A percentile compares a stretch with the other conserved stretches of the same genome.
Evolutionary conservation across 2,888 invertebrate species (phyloP).

Genomic region (Ophion ellenae): DNA sequence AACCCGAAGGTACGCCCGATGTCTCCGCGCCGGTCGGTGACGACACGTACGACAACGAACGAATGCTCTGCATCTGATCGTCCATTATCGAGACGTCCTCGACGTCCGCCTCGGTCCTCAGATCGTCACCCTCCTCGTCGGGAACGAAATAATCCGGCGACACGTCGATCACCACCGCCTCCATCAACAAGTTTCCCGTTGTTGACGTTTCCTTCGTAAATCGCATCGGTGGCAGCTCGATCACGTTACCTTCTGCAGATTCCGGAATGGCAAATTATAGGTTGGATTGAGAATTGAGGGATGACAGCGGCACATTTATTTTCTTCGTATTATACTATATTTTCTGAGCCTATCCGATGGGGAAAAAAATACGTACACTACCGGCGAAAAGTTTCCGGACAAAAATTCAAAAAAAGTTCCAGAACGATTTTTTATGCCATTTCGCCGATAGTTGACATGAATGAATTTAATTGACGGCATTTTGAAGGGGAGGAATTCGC

Average conservation of each 20-base stretch:
- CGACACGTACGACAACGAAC: constrained; percentile 73
- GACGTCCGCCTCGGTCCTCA: constrained; percentile 93
- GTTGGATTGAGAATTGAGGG: too few species aligned
- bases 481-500: too few species aligned
- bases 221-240: constrained; percentile 93
- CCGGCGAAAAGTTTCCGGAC: too few species aligned
- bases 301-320: too few species aligned
- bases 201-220: constrained; percentile 96
- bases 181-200: constrained; percentile 94
- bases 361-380: too few species aligned
- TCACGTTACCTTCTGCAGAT: constrained; percentile 90
- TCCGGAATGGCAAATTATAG: too few species aligned
- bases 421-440: too few species aligned
- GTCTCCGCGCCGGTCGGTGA: constrained; percentile 67
- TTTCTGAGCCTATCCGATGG: too few species aligned
- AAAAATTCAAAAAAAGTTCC: too few species aligned
- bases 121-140: constrained; percentile 93
- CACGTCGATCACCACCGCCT: constrained; percentile 95
- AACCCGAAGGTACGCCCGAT: constrained; percentile 50
- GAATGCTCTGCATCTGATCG: constrained; percentile 85
- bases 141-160: constrained; percentile 92
- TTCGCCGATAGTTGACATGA: too few species aligned
- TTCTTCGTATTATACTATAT: too few species aligned
- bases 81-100: constrained; percentile 94
- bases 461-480: too few species aligned